Base-by-base conservation (phyloP, 2,888 invertebrate genomes). In the Aphidoletes aphidimyza region DNA sequence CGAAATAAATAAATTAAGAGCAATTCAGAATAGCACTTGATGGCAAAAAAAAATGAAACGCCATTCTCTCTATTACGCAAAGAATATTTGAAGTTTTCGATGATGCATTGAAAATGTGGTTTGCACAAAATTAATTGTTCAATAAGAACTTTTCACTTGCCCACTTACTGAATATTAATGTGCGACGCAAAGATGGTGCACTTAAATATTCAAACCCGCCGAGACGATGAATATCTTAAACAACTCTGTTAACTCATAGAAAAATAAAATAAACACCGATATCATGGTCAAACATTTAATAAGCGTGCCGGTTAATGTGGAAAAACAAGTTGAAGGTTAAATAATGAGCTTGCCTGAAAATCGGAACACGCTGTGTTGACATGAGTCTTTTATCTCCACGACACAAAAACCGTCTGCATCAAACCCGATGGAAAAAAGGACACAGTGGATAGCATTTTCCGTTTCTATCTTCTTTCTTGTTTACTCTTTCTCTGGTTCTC, bases 301-400 rank as follows among this genome's bases (percentile, higher is more conserved):
- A 69, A 54, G 14, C 2, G 22, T 69, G 69, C 30, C 69, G 14
- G 69, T 5, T 69, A 6, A 5, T 54, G 1, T 3, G 3, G 0
- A 1, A 14, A 30, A 69, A 69, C 14, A 34, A 69, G 19, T 69
- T 69, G 30, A 69, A 69, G 30, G 30, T 69, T 69, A 30, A 69
- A 69, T 69, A 69, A 69, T 69, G n/a, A 30, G 11, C 69, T 30
- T 0, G 14, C 22, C 22, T 54, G 54, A 5, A 69, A 69, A 69
- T 69, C 30, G 69, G 30, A 69, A 34, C 69, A 69, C 30, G 69
- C 34, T 69, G 69, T 30, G 69, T 34, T 69, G 69, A 69, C 69
- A 69, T 69, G 22, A 54, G 54, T 54, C 54, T 54, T 54, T 54
- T 54, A 54, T 54, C 34, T 30, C 2, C n/a, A 34, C 34, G 30